Percentiles rank a stretch among this genome's conserved stretches.
Conservation (phyloP, 2,113 vertebrate species). For the Lontra canadensis region DNA sequence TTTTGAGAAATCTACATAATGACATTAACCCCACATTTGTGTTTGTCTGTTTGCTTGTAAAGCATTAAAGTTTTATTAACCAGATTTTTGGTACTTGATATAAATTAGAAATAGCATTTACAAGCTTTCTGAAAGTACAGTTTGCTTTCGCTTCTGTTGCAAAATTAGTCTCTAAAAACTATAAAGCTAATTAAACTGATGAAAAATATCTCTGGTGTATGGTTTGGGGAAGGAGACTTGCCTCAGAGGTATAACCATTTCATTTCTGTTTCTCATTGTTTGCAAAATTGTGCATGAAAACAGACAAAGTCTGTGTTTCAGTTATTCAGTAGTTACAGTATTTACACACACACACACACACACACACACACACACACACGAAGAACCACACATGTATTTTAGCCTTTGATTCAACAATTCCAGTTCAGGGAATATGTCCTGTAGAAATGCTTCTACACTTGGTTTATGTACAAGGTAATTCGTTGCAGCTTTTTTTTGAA, state of each 20-base stretch:
- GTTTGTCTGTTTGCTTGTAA: neutral
- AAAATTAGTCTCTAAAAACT: neutral
- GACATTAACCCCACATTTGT: neutral
- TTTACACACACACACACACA: neutral
- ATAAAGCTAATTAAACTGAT: neutral
- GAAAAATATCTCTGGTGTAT: neutral
- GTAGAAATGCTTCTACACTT: neutral
- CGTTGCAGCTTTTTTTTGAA: neutral
- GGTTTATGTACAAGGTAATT: neutral
- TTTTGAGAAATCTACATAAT: neutral
- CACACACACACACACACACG: too few species aligned
- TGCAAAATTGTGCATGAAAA: neutral
- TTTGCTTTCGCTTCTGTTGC: neutral
- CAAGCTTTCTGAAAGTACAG: neutral
- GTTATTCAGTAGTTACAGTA: neutral
- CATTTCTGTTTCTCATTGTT: constrained; percentile 7
- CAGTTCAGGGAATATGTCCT: neutral
- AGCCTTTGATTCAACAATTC: neutral
- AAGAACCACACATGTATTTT: neutral
- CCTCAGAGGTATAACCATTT: neutral
- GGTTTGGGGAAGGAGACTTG: neutral
- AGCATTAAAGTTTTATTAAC: neutral
- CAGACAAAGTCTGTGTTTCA: neutral
- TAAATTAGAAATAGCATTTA: constrained; percentile 20
- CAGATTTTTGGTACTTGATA: neutral